Conservation (phyloP, 2,797 vertebrate genomes). For the Epinephelus awoara region DNA sequence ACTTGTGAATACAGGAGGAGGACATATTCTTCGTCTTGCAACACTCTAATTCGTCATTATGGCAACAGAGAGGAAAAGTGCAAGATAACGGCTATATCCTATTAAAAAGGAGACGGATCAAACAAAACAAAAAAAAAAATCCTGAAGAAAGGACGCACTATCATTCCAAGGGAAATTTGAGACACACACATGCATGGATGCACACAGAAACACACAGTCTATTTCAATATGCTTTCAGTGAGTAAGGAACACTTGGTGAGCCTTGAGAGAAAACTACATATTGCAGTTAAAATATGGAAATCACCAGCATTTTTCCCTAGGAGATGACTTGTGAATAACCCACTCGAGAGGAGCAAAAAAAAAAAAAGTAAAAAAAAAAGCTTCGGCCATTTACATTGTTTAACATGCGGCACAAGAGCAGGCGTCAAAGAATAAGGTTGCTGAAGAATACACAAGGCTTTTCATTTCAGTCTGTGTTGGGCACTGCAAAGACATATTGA, state of each 20-base stretch:
- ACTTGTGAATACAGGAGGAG: conserved; percentile 30
- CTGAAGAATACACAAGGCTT: conserved; percentile 53
- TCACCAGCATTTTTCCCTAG: conserved; percentile 60
- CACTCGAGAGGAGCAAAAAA: conserved; percentile 43
- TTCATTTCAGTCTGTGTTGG: conserved; percentile 53
- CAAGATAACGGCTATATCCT: conserved; percentile 56
- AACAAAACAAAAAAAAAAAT: conserved; percentile 17
- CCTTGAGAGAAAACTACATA: conserved; percentile 72
- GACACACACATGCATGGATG: conserved; percentile 20
- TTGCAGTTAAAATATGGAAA: conserved; percentile 82
- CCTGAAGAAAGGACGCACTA: conserved; percentile 7
- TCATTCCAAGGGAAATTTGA: conserved; percentile 11
- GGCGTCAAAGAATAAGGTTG: conserved; percentile 34
- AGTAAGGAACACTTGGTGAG: conserved; percentile 60
- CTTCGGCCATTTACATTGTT: conserved; percentile 72
- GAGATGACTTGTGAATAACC: conserved; percentile 73
- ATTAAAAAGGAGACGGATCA: conserved; percentile 60
- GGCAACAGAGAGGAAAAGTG: conserved; percentile 48
- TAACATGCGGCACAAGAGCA: conserved; percentile 68
- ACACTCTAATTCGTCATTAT: conserved; percentile 63
- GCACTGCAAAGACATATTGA: conserved; percentile 42
- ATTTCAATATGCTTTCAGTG: conserved; percentile 62
- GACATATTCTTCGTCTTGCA: conserved; percentile 40
- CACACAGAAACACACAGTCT: conserved; percentile 39
- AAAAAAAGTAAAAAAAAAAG: conserved; percentile 1